Base-by-base conservation (phyloP, 2,888 invertebrate genomes). In the Lasioglossum leucozonium region DNA sequence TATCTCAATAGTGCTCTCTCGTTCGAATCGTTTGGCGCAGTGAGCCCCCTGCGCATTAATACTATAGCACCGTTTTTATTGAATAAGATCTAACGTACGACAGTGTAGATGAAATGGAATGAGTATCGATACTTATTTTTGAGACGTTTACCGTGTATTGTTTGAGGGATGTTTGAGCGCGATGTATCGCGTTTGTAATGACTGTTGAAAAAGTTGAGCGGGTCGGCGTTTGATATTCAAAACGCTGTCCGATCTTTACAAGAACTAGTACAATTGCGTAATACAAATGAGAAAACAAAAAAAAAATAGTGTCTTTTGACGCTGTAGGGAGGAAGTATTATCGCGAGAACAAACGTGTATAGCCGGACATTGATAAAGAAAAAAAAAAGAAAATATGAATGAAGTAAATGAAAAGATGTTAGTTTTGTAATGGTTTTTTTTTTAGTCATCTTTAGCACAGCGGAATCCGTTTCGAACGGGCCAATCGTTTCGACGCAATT, bases 371-470 rank as follows among this genome's bases (percentile, higher is more conserved):
- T 80, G 87, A 78, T 65, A 62, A 83, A 81, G 40, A 47, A 44
- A 55, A 77, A 79, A 77, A 55, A 77, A 77, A 72, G 77, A 87
- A 83, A 44, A 47, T 44, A 67, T n/a, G 44, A 76, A 78, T 55
- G 55, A 85, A 79, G 77, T 80, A 87, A 55, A 76, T 76, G 77
- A 65, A 83, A 79, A 79, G 74, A 83, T 81, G 73, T 82, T 89
- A 89, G 89, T 89, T 89, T 89, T 89, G 44, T 90, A 89, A 88
- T 71, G 67, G 65, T 87, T 81, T 87, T 88, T 87, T 88, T 44
- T 84, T 86, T 77, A 82, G 79, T 79, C 30, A 81, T 62, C 77
- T 71, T 55, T 77, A 81, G 77, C 71, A 69, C 79, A 55, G 69
- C 62, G 67, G 18, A 72, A 51, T 42, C 75, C 34, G 74, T 55